Conservation (phyloP, 2,888 invertebrate genomes). For the Netelia melanura region DNA sequence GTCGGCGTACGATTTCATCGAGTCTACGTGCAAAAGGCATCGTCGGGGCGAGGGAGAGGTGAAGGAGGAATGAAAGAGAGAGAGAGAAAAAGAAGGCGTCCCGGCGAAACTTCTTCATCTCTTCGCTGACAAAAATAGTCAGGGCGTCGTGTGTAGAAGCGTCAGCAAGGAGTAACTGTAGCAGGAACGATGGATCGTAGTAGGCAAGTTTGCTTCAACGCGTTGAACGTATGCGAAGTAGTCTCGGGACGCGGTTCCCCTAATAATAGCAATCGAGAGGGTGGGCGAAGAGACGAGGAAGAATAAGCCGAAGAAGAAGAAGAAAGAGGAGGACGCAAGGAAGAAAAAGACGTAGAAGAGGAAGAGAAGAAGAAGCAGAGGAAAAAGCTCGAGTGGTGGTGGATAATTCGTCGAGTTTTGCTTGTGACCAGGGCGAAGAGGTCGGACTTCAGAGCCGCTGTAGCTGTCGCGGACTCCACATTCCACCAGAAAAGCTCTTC, state of each 20-base stretch:
- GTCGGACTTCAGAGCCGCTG: conserved; percentile 87
- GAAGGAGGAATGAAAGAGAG: conserved; percentile 9
- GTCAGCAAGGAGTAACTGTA: conserved; percentile 1
- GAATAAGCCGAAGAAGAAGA: conserved; percentile 27
- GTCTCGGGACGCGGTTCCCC: conserved; percentile 29
- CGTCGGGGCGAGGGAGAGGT: not conserved
- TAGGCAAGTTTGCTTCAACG: conserved; percentile 3
- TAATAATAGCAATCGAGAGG: conserved; percentile 61
- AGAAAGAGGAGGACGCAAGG: conserved; percentile 19
- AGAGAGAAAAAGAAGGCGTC: conserved; percentile 30
- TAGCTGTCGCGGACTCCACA: conserved; percentile 90
- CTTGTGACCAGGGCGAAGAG: conserved; percentile 78
- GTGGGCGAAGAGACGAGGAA: conserved; percentile 5
- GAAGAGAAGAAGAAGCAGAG: conserved; percentile 31
- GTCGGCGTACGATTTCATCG: conserved; percentile 61
- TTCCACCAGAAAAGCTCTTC: conserved; percentile 86
- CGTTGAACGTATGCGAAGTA: not conserved
- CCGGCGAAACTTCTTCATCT: conserved; percentile 63
- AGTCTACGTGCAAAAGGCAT: conserved; percentile 11
- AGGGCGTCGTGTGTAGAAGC: conserved; percentile 29
- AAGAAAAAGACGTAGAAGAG: conserved; percentile 22
- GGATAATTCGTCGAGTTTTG: conserved; percentile 75
- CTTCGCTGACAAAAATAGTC: conserved; percentile 69
- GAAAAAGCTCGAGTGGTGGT: conserved; percentile 70
- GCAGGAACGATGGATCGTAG: conserved; percentile 11